These are phyloP conservation scores for Petrosia ficiformis DNA, from an alignment of 37 sponge, comb jelly and placozoan genomes.

Conservation along the genomic window DNA sequence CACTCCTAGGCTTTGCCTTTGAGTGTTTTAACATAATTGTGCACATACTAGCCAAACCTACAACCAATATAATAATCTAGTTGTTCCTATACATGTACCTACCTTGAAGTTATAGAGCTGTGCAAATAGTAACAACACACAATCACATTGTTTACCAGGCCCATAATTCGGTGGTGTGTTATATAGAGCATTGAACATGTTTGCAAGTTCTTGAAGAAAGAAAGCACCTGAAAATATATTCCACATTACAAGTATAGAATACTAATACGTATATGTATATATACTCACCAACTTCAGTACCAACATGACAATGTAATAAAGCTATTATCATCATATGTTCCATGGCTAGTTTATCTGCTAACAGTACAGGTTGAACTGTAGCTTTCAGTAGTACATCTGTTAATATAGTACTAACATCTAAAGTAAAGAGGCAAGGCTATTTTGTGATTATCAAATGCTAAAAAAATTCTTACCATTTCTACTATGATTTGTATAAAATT, in stretches of 20 bases:
- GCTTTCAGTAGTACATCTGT: conserved; percentile 50
- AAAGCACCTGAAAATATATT: conserved; percentile 47
- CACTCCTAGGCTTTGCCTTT: too few relatives aligned
- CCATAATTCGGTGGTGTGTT: background rate
- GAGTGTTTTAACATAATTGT: too few relatives aligned
- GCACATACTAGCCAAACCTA: too few relatives aligned
- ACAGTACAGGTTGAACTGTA: conserved; percentile 36
- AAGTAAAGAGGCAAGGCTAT: background rate
- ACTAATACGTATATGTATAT: background rate
- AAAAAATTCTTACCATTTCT: too few relatives aligned
- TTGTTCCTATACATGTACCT: background rate
- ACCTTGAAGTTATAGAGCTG: conserved; percentile 77
- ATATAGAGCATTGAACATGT: conserved; percentile 25
- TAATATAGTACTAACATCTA: conserved; percentile 62
- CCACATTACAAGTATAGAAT: too few relatives aligned
- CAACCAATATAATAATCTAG: too few relatives aligned
- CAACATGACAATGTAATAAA: conserved; percentile 63
- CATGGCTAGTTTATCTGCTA: conserved; percentile 65
- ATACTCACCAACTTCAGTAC: conserved; percentile 75
- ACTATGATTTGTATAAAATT: conserved; percentile 60
- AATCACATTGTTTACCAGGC: conserved; percentile 46
- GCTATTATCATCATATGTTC: conserved; percentile 84
- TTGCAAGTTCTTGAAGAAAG: conserved; percentile 57
- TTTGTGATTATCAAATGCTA: background rate
- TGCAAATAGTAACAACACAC: conserved; percentile 49